Conservation (phyloP, 2,797 vertebrate genomes). For the Psittacula echo region DNA sequence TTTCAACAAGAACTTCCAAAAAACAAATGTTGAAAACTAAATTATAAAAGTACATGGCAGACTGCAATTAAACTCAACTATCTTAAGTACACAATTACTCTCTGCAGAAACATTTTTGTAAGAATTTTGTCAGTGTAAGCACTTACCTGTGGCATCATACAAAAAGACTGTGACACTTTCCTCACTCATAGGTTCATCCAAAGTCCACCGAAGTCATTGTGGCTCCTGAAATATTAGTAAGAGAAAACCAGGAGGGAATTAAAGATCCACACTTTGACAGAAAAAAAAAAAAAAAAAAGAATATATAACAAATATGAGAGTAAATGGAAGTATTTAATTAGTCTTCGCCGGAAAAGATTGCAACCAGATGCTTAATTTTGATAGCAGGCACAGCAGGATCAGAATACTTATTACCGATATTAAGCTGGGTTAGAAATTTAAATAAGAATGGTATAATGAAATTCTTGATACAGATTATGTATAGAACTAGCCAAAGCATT, state of each 20-base stretch:
- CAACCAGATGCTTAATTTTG: not conserved
- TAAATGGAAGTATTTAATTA: not conserved
- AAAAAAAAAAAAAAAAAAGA: not conserved
- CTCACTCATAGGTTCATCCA: not conserved
- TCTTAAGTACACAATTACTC: not conserved
- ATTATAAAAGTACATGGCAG: not conserved
- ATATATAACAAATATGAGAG: not conserved
- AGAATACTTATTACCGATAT: not conserved
- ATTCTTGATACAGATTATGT: not conserved
- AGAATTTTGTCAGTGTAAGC: not conserved
- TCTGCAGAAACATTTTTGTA: not conserved
- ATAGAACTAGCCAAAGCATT: not conserved
- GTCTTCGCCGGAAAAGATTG: not conserved
- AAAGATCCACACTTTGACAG: not conserved
- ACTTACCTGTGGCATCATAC: not conserved
- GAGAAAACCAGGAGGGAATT: not conserved
- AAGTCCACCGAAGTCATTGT: not conserved
- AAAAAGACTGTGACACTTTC: not conserved
- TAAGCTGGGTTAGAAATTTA: not conserved
- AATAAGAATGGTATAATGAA: not conserved
- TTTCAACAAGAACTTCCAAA: not conserved
- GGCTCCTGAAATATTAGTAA: not conserved
- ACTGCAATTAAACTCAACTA: not conserved
- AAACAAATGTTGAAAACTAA: not conserved
- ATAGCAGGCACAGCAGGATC: not conserved